Evolutionary conservation across 2,113 vertebrate genomes (phyloP), one percentile per base, ranked within the genome.

Genomic region (Notechis scutatus): DNA sequence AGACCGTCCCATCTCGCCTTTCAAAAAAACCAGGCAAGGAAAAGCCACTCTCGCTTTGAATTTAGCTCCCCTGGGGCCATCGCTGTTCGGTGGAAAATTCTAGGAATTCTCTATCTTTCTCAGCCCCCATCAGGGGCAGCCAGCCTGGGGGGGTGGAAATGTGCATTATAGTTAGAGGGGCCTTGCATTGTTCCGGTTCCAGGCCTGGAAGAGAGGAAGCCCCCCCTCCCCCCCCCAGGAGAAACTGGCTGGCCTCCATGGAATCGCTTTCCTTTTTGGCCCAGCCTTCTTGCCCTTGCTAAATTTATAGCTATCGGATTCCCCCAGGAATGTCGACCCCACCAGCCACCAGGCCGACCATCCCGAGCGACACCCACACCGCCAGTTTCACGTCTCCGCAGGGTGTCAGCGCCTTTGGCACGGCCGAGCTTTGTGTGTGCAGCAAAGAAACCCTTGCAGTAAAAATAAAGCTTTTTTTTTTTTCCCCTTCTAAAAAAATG

Each of bases 371-470:
- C 96, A 97, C 96, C 95, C 94, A 96, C 95, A 2, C 7, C 56
- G 95, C 95, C 96, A 96, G 96, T 52, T 52, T 96, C 3, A 11
- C 42, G 47, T 85, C 20, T 39, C 29, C 0, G 2, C 52, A 2
- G 54, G 54, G 11, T 6, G 74, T 21, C 7, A 2, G 81, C n/a
- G 55, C 21, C 0, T 52, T 96, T 97, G 96, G 96, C 96, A 95
- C 94, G 0, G 56, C 93, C 56, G 94, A 91, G 95, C 94, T 95
- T 96, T 95, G 50, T 57, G 5, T 21, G 87, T 94, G 91, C 95
- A 95, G 95, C 96, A 96, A 96, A 95, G 50, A 29, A 97, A 93
- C 95, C 94, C 95, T 95, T 96, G 95, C 96, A 95, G 95, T 64
- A 14, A 64, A n/a, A 96, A 96, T 95, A 96, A 96, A 95, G 93